These are phyloP conservation scores for Spilosoma lubricipeda DNA, from an alignment of 2,888 invertebrate genomes.

Conservation along the genomic window DNA sequence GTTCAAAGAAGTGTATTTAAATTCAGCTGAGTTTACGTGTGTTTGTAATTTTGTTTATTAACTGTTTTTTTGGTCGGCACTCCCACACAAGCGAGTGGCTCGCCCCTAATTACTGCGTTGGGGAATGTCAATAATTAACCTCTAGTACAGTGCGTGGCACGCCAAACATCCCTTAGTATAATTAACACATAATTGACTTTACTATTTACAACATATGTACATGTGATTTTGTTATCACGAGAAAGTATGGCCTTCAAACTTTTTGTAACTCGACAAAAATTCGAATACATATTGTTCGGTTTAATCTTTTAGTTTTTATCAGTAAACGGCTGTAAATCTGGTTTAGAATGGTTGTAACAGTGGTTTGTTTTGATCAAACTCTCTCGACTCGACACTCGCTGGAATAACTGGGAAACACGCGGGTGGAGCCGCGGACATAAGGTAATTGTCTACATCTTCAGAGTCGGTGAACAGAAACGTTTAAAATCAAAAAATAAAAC, in stretches of 20 bases:
- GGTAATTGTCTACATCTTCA: too few species aligned
- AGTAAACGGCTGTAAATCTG: background rate
- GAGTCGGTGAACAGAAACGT: too few species aligned
- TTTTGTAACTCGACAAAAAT: background rate
- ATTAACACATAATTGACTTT: constrained; percentile 11
- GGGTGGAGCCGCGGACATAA: too few species aligned
- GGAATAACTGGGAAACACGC: too few species aligned
- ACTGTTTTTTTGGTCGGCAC: background rate
- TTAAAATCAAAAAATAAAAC: too few species aligned
- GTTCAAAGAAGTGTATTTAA: background rate
- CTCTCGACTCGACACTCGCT: too few species aligned
- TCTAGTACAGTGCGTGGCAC: background rate
- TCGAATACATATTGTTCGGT: background rate
- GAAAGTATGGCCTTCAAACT: background rate
- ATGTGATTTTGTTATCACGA: constrained; percentile 6
- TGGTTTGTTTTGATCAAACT: background rate
- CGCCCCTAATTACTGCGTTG: background rate
- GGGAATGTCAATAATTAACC: constrained; percentile 11
- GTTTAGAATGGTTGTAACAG: background rate
- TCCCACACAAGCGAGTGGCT: background rate
- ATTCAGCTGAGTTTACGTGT: background rate
- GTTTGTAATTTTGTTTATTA: background rate
- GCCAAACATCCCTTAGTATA: constrained; percentile 4
- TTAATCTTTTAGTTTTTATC: background rate
- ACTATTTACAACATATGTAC: constrained; percentile 6